Base-by-base conservation (phyloP, 2,113 vertebrate genomes). In the Ammodytes dubius region DNA sequence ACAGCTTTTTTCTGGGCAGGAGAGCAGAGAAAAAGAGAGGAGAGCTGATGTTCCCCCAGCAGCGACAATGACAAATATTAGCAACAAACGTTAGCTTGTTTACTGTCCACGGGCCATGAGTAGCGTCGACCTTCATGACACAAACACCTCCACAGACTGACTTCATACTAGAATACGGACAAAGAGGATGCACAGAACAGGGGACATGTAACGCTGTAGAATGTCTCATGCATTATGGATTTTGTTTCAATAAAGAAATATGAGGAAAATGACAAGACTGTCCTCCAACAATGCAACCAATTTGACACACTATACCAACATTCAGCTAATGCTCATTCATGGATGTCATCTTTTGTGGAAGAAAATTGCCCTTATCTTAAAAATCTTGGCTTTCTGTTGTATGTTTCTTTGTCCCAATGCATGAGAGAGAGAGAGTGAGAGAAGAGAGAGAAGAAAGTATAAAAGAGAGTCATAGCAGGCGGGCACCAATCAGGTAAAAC, bases 401-500 rank as follows among this genome's bases (percentile, higher is more conserved):
- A 1, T 45, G 10, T 52, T 50, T 74, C n/a, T 53, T 43, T 0
- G 11, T n/a, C 42, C 65, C 2, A 17, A 46, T 67, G 15, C 81
- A 79, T 78, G 45, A 79, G 67, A 49, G 49, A 63, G n/a, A 70
- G 49, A 8, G 39, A 37, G 35, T 63, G 9, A 72, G 39, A 74
- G 11, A 45, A 9, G 14, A 74, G 42, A 70, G 50, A 17, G 75
- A 8, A 35, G n/a, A 71, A 52, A 79, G 57, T 61, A 60, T 53
- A 43, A 50, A 63, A 76, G 60, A 69, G 56, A 79, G 83, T 84
- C 77, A 79, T 84, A 77, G 77, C 17, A 17, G 70, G 70, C 58
- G 43, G 40, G 79, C 67, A 83, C 84, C 88, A 87, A 91, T 83
- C 3, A 59, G 82, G 71, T 64, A 39, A 79, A 79, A 87, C 42